Conservation (phyloP, 2,113 vertebrate species). For the Nanger granti region DNA sequence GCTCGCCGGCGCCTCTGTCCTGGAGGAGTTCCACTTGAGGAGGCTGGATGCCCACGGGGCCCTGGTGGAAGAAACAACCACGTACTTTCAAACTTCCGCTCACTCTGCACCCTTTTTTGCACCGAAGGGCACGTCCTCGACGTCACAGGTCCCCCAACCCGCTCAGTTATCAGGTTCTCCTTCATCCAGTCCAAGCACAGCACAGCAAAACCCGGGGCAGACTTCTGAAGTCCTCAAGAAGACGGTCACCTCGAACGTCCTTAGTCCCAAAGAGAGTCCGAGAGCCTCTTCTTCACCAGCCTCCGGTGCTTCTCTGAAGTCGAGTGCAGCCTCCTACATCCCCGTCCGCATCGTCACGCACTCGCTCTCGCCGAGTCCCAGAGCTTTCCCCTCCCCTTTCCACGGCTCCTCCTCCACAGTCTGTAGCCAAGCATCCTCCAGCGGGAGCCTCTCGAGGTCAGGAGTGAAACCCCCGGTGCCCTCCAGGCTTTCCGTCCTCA, state of each 20-base stretch:
- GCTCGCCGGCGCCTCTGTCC: constrained; percentile 69
- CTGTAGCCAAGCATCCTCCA: constrained; percentile 75
- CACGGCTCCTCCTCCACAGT: constrained; percentile 80
- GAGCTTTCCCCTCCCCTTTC: constrained; percentile 80
- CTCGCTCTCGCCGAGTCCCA: constrained; percentile 85
- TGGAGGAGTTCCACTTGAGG: constrained; percentile 72
- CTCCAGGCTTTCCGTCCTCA: constrained; percentile 90
- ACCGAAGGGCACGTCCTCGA: constrained; percentile 56
- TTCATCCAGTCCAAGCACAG: not conserved
- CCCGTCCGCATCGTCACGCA: constrained; percentile 83
- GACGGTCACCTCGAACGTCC: not conserved
- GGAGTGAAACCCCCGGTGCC: constrained; percentile 79
- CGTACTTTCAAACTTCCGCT: constrained; percentile 70
- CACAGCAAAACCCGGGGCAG: constrained; percentile 40
- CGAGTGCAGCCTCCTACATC: constrained; percentile 79
- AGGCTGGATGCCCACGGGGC: constrained; percentile 69
- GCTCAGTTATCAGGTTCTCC: constrained; percentile 29
- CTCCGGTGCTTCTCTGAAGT: constrained; percentile 74
- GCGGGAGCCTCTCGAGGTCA: constrained; percentile 59
- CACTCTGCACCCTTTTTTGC: constrained; percentile 45
- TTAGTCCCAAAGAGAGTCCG: constrained; percentile 68
- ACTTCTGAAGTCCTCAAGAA: constrained; percentile 16
- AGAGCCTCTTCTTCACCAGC: constrained; percentile 69
- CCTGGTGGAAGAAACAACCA: constrained; percentile 73
- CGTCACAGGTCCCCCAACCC: constrained; percentile 44